Evolutionary conservation across 64 coral and sea anemone species (phyloP).

Genomic region (Cladopsammia gracilis): DNA sequence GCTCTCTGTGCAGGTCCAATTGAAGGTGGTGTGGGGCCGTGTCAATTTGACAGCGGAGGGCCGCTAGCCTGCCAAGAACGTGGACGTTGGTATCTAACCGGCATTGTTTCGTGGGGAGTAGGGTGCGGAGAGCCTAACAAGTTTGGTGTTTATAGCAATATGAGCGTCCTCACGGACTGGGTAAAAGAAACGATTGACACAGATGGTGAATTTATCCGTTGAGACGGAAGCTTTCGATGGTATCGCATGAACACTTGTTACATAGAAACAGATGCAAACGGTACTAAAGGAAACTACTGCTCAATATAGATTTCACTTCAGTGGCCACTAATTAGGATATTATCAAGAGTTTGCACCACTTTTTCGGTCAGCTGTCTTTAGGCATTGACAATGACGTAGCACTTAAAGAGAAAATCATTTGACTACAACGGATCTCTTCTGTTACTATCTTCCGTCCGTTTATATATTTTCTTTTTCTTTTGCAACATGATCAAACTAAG

Average conservation of each 20-base stretch:
- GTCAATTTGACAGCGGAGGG: slow-evolving; percentile 77
- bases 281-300: no score
- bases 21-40: slow-evolving; percentile 53
- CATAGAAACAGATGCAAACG: no score
- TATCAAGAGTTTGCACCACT: no score
- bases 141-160: slow-evolving; percentile 62
- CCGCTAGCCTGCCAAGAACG: slow-evolving; percentile 59
- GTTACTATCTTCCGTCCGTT: no score
- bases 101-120: slow-evolving; percentile 65
- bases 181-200: slow-evolving; percentile 24
- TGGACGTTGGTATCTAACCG: slow-evolving; percentile 56
- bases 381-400: no score
- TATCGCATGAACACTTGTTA: neutral
- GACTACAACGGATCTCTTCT: no score
- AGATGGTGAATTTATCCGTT: neutral
- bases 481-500: no score
- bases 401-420: no score
- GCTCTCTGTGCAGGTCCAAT: slow-evolving; percentile 57
- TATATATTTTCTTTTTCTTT: no score
- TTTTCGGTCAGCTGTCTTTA: no score
- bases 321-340: no score
- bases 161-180: slow-evolving; percentile 53
- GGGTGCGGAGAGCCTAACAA: slow-evolving; percentile 67
- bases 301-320: no score
- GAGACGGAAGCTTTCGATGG: neutral